Percentiles rank a stretch among this genome's conserved stretches.
Evolutionary conservation across 2,113 vertebrate genomes (phyloP).

Genomic region (Plestiodon gilberti): DNA sequence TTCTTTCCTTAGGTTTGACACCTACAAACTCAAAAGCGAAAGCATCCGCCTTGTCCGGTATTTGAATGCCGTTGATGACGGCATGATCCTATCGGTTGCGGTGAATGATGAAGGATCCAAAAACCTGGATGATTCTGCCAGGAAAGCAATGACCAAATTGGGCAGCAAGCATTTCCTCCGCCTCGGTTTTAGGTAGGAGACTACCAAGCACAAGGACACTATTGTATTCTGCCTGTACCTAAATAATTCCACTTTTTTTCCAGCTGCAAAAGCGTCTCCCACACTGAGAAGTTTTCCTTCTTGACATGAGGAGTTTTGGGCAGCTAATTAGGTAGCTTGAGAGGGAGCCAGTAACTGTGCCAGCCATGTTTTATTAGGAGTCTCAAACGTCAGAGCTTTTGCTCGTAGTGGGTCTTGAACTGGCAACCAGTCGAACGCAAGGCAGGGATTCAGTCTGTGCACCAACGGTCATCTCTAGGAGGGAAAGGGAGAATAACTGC

Average conservation of each 20-base stretch:
- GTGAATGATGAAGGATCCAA: slow-evolving; percentile 97
- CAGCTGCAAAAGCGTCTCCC: slow-evolving; percentile 62
- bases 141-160: slow-evolving; percentile 85
- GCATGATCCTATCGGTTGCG: slow-evolving; percentile 87
- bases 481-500: neutral
- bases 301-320: slow-evolving; percentile 41
- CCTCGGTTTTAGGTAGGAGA: slow-evolving; percentile 90
- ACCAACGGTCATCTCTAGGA: neutral
- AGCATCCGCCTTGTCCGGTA: slow-evolving; percentile 88
- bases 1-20: slow-evolving; percentile 87
- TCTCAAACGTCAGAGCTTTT: slow-evolving; percentile 7
- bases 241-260: slow-evolving; percentile 55
- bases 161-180: slow-evolving; percentile 90
- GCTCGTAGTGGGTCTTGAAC: neutral
- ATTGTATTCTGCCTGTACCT: slow-evolving; percentile 62
- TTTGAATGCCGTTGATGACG: slow-evolving; percentile 77
- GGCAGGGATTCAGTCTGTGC: neutral
- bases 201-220: slow-evolving; percentile 55
- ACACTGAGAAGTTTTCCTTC: slow-evolving; percentile 9
- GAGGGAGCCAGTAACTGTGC: slow-evolving; percentile 38
- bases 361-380: slow-evolving; percentile 50
- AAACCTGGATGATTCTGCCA: slow-evolving; percentile 90
- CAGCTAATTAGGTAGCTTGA: slow-evolving; percentile 49
- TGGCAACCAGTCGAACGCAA: neutral
- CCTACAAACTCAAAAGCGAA: slow-evolving; percentile 90